Evolutionary conservation across 2,888 invertebrate genomes (phyloP), one percentile per base, ranked within the genome.

Genomic region (Azorinus chamasolen): DNA sequence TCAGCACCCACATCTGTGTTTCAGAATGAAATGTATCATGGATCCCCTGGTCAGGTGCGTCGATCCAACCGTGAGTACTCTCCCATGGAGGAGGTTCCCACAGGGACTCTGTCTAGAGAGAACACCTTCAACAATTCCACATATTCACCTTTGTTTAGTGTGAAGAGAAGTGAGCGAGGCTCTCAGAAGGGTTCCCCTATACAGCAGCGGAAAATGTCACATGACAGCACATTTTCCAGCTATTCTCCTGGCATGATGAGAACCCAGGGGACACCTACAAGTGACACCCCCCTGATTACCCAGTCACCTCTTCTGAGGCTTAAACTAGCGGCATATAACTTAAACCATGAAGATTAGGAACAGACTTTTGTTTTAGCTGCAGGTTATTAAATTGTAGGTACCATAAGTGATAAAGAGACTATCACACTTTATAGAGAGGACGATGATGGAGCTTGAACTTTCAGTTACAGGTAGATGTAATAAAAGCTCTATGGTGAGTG

Each of bases 311-410:
- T 81, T 6, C 65, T 81, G 5, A 63, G 81, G 32, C 50, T 81
- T n/a, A 81, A 81, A 61, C 55, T 81, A 12, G 81, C 81, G 2
- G 81, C 81, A 2, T 81, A 81, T 61, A 81, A 81, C 45, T 50
- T 81, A 6, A 78, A 77, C 32, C 77, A 77, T 27, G 81, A 81
- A 20, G 77, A 81, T 54, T 80, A 54, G 66, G 16, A 20, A 51
- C 51, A 51, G 32, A 32, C 5, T n/a, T n/a, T n/a, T n/a, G n/a
- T n/a, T n/a, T n/a, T n/a, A n/a, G n/a, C n/a, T n/a, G n/a, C n/a
- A n/a, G n/a, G n/a, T n/a, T n/a, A n/a, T n/a, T n/a, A n/a, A n/a
- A n/a, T n/a, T n/a, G n/a, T n/a, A n/a, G n/a, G n/a, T n/a, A n/a
- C n/a, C n/a, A n/a, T n/a, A n/a, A n/a, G n/a, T n/a, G n/a, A n/a